Evolutionary conservation across 2,888 invertebrate species (phyloP).

Genomic region (Cryptophagus acutangulus): DNA sequence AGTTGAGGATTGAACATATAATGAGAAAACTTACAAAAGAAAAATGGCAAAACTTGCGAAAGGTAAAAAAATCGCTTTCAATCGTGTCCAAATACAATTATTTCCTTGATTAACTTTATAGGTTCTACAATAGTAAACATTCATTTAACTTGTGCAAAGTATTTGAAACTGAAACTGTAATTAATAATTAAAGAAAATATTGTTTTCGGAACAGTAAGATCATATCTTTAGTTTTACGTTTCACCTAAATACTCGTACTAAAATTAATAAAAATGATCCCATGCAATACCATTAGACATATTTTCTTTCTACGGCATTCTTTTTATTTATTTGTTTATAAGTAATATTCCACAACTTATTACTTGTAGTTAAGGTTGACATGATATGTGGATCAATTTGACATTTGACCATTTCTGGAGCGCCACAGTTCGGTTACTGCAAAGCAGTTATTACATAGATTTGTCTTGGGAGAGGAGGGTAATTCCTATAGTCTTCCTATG

Average conservation of each 20-base stretch:
- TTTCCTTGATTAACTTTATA: constrained; percentile 42
- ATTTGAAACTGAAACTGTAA: constrained; percentile 16
- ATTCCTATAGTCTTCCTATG: constrained; percentile 23
- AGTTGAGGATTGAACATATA: constrained; percentile 39
- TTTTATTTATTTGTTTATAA: constrained; percentile 8
- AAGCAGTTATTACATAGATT: constrained; percentile 41
- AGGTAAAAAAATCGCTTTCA: constrained; percentile 35
- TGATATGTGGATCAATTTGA: constrained; percentile 28
- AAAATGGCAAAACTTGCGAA: constrained; percentile 39
- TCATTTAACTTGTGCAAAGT: constrained; percentile 14
- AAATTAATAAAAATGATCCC: neutral
- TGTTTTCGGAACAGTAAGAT: neutral
- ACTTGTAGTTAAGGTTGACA: constrained; percentile 27
- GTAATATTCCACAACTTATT: constrained; percentile 20
- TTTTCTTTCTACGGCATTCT: neutral
- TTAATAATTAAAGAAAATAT: constrained; percentile 18
- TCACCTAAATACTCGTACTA: neutral
- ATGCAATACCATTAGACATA: neutral
- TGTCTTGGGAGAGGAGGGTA: constrained; percentile 32
- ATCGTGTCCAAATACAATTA: constrained; percentile 39
- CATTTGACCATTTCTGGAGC: constrained; percentile 26
- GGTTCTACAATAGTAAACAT: constrained; percentile 27
- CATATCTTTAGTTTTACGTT: neutral
- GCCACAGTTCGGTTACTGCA: constrained; percentile 35
- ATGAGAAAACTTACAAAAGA: constrained; percentile 42